Conservation (phyloP, 2,888 invertebrate genomes). For the Nephrotoma guestfalica region DNA sequence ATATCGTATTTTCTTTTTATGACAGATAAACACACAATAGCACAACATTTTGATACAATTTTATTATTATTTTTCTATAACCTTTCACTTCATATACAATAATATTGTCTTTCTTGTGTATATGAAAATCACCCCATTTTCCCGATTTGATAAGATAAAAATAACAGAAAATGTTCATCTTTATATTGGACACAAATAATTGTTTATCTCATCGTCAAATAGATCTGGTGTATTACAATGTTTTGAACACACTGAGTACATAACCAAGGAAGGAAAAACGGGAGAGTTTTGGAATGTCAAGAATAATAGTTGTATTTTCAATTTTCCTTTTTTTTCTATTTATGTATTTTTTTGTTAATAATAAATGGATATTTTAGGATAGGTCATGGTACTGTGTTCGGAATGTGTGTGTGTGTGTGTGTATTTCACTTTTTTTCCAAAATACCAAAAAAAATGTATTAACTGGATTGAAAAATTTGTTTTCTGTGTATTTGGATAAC, state of each 20-base stretch:
- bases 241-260: neutral
- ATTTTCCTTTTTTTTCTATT: neutral
- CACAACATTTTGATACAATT: neutral
- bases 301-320: conserved; percentile 1
- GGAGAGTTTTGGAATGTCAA: neutral
- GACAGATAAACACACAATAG: conserved; percentile 15
- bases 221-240: neutral
- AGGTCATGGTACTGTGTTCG: neutral
- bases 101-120: neutral
- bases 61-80: conserved; percentile 1
- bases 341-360: neutral
- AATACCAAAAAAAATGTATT: neutral
- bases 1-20: conserved; percentile 13
- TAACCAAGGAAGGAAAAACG: neutral
- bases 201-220: neutral
- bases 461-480: neutral
- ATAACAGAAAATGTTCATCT: neutral
- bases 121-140: neutral
- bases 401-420: neutral
- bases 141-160: neutral
- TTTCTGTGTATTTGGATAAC: neutral
- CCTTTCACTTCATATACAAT: conserved; percentile 1
- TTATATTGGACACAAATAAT: neutral
- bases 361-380: conserved; percentile 1
- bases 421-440: neutral